Conservation (phyloP, 2,113 vertebrate genomes). For the Mustelus asterias region DNA sequence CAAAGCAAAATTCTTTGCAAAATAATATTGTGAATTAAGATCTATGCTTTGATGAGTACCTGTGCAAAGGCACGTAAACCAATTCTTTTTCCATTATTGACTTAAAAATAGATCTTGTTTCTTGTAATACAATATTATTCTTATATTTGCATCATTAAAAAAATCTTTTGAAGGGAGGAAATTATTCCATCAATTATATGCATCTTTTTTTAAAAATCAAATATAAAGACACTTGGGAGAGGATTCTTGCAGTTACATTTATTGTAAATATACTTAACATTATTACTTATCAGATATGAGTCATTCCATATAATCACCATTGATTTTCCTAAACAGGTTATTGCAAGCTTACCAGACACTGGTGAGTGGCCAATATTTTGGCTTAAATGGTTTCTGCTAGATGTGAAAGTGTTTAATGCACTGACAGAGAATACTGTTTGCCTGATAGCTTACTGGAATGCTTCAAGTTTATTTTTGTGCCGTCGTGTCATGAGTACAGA, state of each 20-base stretch:
- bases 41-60: background rate
- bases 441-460: conserved; percentile 18
- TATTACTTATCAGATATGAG: background rate
- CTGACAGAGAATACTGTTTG: background rate
- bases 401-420: conserved; percentile 23
- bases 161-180: background rate
- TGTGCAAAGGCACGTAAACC: background rate
- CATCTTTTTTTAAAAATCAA: background rate
- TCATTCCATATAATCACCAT: background rate
- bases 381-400: background rate
- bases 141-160: background rate
- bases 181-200: background rate
- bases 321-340: conserved; percentile 21
- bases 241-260: background rate
- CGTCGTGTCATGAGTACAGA: background rate
- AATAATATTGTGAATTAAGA: background rate
- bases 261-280: conserved; percentile 26
- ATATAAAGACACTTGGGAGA: background rate
- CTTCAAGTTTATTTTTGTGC: conserved; percentile 9
- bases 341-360: background rate
- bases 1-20: background rate
- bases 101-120: background rate
- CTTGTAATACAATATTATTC: background rate
- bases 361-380: background rate
- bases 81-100: background rate